These are phyloP conservation scores for Drosophila prostipennis DNA, from an alignment of 2,888 invertebrate species.

Conservation along the genomic window DNA sequence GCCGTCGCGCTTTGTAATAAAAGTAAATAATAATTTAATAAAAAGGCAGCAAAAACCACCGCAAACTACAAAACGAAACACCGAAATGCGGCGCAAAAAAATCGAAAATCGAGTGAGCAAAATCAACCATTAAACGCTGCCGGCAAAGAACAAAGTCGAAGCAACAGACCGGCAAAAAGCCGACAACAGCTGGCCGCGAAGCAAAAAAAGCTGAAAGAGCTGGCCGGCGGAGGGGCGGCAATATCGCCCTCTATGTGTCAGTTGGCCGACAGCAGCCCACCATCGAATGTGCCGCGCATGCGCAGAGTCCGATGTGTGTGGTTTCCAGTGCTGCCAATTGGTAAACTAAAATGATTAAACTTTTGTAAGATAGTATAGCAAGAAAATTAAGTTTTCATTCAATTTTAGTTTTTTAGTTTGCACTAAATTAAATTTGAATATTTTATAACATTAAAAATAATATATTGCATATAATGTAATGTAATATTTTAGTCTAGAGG, in stretches of 20 bases:
- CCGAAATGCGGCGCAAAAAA: slow-evolving; percentile 31
- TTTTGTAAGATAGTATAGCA: too few relatives aligned
- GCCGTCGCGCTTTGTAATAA: slow-evolving; percentile 75
- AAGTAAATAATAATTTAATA: slow-evolving; percentile 80
- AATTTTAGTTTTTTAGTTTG: too few relatives aligned
- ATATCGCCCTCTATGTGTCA: slow-evolving; percentile 68
- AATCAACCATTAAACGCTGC: slow-evolving; percentile 61
- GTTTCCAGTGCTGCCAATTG: slow-evolving; percentile 2
- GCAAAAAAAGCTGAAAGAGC: slow-evolving; percentile 35
- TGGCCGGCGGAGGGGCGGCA: slow-evolving; percentile 11
- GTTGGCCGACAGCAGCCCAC: slow-evolving; percentile 37
- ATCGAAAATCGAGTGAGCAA: slow-evolving; percentile 41
- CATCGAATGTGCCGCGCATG: slow-evolving; percentile 56
- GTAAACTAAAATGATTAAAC: too few relatives aligned
- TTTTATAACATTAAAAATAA: too few relatives aligned
- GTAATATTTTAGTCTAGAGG: too few relatives aligned
- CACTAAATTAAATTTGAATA: too few relatives aligned
- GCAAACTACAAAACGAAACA: slow-evolving; percentile 39
- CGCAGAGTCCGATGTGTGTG: slow-evolving; percentile 55
- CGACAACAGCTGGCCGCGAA: slow-evolving; percentile 49
- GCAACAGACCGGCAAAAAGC: slow-evolving; percentile 45
- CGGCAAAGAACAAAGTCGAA: slow-evolving; percentile 73
- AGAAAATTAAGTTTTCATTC: too few relatives aligned
- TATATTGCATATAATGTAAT: too few relatives aligned
- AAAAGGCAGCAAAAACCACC: slow-evolving; percentile 48